Evolutionary conservation across 2,888 invertebrate species (phyloP).

Genomic region (Hirtodrosophila trivittata): DNA sequence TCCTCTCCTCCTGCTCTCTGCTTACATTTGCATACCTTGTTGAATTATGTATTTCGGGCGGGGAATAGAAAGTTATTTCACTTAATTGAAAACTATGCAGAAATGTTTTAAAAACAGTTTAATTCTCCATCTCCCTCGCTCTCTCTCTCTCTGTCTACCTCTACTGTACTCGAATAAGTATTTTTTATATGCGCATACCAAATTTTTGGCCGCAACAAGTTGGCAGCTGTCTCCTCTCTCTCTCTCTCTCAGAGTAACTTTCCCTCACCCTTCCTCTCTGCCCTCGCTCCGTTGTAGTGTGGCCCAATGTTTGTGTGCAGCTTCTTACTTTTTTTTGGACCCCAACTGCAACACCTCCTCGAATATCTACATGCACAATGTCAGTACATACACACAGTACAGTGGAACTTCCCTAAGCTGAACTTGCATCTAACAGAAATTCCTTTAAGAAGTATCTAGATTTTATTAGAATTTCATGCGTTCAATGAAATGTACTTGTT

Average conservation of each 20-base stretch:
- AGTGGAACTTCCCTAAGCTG: too few species aligned
- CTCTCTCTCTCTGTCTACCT: too few species aligned
- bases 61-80: constrained; percentile 14
- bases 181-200: constrained; percentile 52
- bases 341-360: background rate
- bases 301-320: constrained; percentile 9
- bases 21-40: background rate
- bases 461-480: too few species aligned
- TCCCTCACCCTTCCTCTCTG: background rate
- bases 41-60: constrained; percentile 19
- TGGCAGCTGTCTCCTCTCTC: constrained; percentile 6
- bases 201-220: constrained; percentile 37
- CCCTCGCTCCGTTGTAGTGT: constrained; percentile 15
- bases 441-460: too few species aligned
- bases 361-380: constrained; percentile 19
- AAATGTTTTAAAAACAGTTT: constrained; percentile 37
- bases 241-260: too few species aligned
- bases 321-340: background rate
- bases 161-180: background rate
- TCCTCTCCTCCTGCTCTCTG: background rate
- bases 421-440: too few species aligned
- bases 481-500: too few species aligned
- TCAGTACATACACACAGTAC: constrained; percentile 2
- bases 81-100: constrained; percentile 34
- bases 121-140: background rate